Evolutionary conservation across 2,888 invertebrate genomes (phyloP).

Genomic region (Diploptera punctata): DNA sequence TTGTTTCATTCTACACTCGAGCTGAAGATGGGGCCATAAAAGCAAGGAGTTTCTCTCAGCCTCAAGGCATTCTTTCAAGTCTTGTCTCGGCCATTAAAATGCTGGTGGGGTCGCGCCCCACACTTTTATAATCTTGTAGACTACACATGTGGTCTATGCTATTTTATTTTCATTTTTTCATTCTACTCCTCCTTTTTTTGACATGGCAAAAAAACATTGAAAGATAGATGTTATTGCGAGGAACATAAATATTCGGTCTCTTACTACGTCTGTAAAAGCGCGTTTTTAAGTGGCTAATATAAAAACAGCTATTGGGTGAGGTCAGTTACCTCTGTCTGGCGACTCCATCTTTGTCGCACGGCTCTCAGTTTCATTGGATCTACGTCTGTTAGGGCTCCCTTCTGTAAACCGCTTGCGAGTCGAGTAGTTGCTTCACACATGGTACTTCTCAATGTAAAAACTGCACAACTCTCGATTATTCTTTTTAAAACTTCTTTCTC

Average conservation of each 20-base stretch:
- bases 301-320: constrained; percentile 27
- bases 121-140: constrained; percentile 8
- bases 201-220: background rate
- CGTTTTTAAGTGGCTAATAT: constrained; percentile 19
- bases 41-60: background rate
- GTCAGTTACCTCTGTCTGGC: constrained; percentile 30
- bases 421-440: background rate
- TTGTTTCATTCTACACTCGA: background rate
- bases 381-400: background rate
- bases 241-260: constrained; percentile 23
- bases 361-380: constrained; percentile 21
- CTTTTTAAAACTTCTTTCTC: too few relatives aligned
- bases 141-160: constrained; percentile 16
- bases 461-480: background rate
- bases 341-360: constrained; percentile 10
- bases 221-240: constrained; percentile 21
- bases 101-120: constrained; percentile 4
- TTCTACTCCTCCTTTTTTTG: background rate
- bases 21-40: background rate
- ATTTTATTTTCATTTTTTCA: background rate
- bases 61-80: background rate
- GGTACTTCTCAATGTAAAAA: background rate
- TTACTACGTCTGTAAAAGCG: background rate
- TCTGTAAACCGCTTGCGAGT: background rate
- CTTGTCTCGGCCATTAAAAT: background rate